These are phyloP conservation scores for Macrophya annulata DNA, from an alignment of 2,888 invertebrate genomes.

Conservation along the genomic window DNA sequence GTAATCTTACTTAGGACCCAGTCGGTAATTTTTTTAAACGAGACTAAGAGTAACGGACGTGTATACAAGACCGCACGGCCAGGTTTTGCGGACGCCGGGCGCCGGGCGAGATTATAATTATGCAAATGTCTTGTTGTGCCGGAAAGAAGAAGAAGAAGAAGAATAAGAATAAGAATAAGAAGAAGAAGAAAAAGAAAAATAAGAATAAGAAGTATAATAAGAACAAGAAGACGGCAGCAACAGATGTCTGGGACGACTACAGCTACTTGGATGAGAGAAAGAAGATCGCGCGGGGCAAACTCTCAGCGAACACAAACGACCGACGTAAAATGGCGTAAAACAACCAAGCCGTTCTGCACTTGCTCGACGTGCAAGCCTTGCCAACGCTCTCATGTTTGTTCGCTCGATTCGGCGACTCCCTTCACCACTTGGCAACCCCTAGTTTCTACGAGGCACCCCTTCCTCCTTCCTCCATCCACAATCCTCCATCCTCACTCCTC, in stretches of 20 bases:
- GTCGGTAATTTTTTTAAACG: conserved; percentile 33
- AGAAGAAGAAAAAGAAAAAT: background rate
- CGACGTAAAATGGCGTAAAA: conserved; percentile 49
- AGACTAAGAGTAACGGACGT: conserved; percentile 31
- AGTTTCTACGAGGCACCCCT: conserved; percentile 55
- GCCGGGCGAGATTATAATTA: conserved; percentile 76
- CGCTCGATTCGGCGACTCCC: conserved; percentile 49
- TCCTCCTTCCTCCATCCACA: conserved; percentile 57
- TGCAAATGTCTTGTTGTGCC: conserved; percentile 73
- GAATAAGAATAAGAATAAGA: conserved; percentile 12
- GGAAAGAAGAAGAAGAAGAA: conserved; percentile 10
- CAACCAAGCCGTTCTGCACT: conserved; percentile 28
- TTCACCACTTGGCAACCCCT: conserved; percentile 48
- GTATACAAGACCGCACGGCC: conserved; percentile 20
- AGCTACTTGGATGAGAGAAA: conserved; percentile 16
- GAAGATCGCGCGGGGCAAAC: conserved; percentile 34
- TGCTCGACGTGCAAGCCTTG: conserved; percentile 29
- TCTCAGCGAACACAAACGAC: conserved; percentile 43
- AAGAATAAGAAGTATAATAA: conserved; percentile 54
- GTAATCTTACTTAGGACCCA: background rate
- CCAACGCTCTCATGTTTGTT: conserved; percentile 40
- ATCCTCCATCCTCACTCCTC: background rate
- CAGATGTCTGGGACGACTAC: conserved; percentile 77
- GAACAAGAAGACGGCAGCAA: conserved; percentile 73
- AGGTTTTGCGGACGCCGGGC: conserved; percentile 27